These are phyloP conservation scores for Amphiura filiformis DNA, from an alignment of 35 echinoderm and acorn worm species.

Conservation along the genomic window DNA sequence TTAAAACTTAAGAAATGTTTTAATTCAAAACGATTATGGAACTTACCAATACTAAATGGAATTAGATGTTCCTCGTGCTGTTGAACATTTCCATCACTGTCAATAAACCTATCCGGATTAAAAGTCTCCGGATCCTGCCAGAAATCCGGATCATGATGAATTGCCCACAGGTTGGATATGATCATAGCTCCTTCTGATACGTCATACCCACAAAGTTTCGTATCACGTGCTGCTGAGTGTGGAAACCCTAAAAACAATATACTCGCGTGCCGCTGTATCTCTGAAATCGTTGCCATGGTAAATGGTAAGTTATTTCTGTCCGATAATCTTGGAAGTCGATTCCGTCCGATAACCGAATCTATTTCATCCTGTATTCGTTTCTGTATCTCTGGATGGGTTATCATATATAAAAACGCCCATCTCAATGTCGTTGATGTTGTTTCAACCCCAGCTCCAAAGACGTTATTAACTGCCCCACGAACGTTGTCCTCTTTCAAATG, in stretches of 20 bases:
- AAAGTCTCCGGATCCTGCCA: constrained; percentile 59
- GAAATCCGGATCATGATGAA: constrained; percentile 35
- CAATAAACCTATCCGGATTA: constrained; percentile 61
- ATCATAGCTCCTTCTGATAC: constrained; percentile 57
- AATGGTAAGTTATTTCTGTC: constrained; percentile 67
- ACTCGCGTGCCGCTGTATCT: constrained; percentile 54
- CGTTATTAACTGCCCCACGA: constrained; percentile 37
- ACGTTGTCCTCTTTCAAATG: constrained; percentile 10
- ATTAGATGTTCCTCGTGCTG: constrained; percentile 53
- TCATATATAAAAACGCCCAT: constrained; percentile 71
- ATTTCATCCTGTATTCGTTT: constrained; percentile 62
- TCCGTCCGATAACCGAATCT: constrained; percentile 40
- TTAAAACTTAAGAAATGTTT: too few relatives aligned
- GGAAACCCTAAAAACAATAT: constrained; percentile 38
- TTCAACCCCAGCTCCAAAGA: constrained; percentile 83
- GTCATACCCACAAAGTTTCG: constrained; percentile 37
- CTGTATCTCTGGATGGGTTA: constrained; percentile 67
- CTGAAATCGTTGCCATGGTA: constrained; percentile 56
- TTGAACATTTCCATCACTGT: constrained; percentile 31
- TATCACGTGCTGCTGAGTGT: constrained; percentile 22
- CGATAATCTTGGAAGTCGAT: constrained; percentile 43
- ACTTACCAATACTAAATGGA: constrained; percentile 68
- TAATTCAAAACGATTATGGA: not conserved
- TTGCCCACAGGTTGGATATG: constrained; percentile 62
- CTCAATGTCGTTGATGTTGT: constrained; percentile 59